Conservation (phyloP, 2,797 vertebrate genomes). For the Manis crassicaudata region DNA sequence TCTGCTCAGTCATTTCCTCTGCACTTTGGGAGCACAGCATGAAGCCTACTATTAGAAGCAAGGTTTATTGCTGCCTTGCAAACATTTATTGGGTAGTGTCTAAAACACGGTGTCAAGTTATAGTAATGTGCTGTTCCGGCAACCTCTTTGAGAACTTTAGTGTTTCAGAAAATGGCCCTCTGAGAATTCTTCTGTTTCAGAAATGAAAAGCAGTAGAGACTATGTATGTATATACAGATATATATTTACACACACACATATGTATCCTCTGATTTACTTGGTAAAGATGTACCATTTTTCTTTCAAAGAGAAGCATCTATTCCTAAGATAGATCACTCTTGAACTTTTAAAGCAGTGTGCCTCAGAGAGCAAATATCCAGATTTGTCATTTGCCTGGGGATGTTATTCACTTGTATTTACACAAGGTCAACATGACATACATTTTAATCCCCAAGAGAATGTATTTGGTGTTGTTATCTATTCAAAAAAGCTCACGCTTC, state of each 20-base stretch:
- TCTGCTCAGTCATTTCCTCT: conserved; percentile 79
- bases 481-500: background rate
- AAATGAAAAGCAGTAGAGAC: conserved; percentile 53
- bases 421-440: background rate
- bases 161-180: conserved; percentile 78
- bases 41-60: conserved; percentile 78
- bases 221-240: background rate
- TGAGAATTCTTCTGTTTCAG: conserved; percentile 76
- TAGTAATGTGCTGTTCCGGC: conserved; percentile 80
- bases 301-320: conserved; percentile 35
- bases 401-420: background rate
- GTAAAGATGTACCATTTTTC: conserved; percentile 10
- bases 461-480: conserved; percentile 5
- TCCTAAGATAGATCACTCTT: background rate
- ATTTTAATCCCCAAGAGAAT: background rate
- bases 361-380: background rate
- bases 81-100: conserved; percentile 84
- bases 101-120: conserved; percentile 83
- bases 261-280: background rate
- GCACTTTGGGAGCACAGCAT: conserved; percentile 79
- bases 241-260: background rate
- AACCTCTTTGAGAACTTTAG: conserved; percentile 82
- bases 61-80: conserved; percentile 84
- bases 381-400: background rate
- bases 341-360: background rate